Base-by-base conservation (phyloP, 2,888 invertebrate genomes). In the Trisateles emortualis region DNA sequence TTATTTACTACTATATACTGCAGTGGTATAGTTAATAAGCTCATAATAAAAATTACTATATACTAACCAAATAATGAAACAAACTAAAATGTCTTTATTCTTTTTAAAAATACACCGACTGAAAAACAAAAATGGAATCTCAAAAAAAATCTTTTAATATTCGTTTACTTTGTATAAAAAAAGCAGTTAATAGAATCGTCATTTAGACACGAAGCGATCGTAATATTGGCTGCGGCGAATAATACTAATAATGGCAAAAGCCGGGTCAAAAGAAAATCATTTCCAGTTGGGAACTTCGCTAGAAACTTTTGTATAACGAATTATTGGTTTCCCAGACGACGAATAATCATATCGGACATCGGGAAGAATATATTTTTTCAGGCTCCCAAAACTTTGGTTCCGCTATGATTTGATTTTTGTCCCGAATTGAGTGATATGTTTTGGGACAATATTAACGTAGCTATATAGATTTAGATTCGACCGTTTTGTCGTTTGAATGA, bases 291-390 rank as follows among this genome's bases (percentile, higher is more conserved):
- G 71, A 86, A 84, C 81, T 88, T 83, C 70, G 80, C 70, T 69
- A 74, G 79, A 75, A 79, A 78, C 83, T 87, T 87, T 84, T 86
- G 87, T 86, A 86, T 87, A 86, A 88, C 86, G 87, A 89, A 89
- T 90, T 88, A 90, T 90, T 90, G 86, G 87, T 87, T 86, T 82
- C 83, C 76, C 71, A 55, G 83, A 82, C 81, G 81, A 76, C 81
- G 79, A 74, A 81, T 81, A 78, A 79, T 81, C 78, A 79, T 82
- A 83, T 84, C 81, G 81, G 80, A 84, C 81, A 77, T 81, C 77
- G 68, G 59, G 68, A 69, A 65, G 83, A 83, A 87, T 87, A 69
- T 70, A 63, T 67, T 70, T 67, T 69, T 71, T 51, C 38, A 60
- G 55, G 41, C 46, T n/a, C n/a, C 57, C n/a, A 61, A 68, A 62